Evolutionary conservation across 2,888 invertebrate genomes (phyloP).

Genomic region (Aproaerema taeniolella): DNA sequence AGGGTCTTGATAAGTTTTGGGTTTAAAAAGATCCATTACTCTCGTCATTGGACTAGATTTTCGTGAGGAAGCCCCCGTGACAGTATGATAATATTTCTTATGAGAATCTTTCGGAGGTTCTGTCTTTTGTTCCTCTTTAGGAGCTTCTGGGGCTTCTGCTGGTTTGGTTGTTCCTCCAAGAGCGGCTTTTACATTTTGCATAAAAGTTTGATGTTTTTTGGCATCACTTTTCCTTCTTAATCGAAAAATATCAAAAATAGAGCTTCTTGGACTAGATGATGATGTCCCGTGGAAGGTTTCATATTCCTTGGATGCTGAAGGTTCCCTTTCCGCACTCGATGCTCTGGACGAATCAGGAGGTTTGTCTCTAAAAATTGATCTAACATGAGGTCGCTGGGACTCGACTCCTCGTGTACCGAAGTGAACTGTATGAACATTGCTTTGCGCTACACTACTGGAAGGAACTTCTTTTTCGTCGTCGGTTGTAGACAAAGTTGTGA

Average conservation of each 20-base stretch:
- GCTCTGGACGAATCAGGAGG: conserved; percentile 50
- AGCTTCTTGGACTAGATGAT: conserved; percentile 68
- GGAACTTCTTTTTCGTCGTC: conserved; percentile 51
- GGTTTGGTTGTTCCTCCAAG: conserved; percentile 40
- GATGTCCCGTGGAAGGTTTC: conserved; percentile 72
- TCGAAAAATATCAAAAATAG: conserved; percentile 72
- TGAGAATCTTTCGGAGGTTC: conserved; percentile 59
- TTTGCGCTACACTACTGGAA: conserved; percentile 47
- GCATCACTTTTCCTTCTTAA: conserved; percentile 69
- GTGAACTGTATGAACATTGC: conserved; percentile 68
- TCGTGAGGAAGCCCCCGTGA: conserved; percentile 66
- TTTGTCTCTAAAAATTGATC: conserved; percentile 65
- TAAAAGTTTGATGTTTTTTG: conserved; percentile 53
- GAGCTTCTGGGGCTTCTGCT: conserved; percentile 49
- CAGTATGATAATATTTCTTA: conserved; percentile 72
- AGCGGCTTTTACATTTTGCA: conserved; percentile 43
- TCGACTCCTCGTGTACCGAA: conserved; percentile 69
- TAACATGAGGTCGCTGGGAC: conserved; percentile 64
- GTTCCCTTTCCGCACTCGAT: conserved; percentile 61
- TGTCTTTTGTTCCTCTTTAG: conserved; percentile 45
- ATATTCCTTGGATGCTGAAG: conserved; percentile 54
- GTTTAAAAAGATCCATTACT: conserved; percentile 69
- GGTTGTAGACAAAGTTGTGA: conserved; percentile 56
- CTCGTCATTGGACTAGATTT: conserved; percentile 71
- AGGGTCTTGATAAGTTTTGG: conserved; percentile 52